These are phyloP conservation scores for Mus spicilegus DNA, from an alignment of 2,113 vertebrate species.

Conservation along the genomic window DNA sequence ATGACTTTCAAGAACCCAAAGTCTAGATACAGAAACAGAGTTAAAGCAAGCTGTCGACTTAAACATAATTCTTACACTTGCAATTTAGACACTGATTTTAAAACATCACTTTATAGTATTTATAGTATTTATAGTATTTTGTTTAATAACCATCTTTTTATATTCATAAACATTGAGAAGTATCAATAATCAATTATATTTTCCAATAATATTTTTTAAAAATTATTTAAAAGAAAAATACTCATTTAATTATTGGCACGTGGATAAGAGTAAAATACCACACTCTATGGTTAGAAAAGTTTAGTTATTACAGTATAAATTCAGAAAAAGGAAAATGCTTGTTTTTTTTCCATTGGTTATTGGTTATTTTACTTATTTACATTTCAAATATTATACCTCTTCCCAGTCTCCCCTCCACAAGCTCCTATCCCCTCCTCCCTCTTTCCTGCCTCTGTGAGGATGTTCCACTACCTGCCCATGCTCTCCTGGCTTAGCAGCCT, in stretches of 20 bases:
- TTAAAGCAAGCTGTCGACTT: neutral
- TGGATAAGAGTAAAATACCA: neutral
- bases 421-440: too few relatives aligned
- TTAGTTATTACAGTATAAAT: neutral
- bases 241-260: neutral
- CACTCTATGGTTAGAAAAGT: neutral
- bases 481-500: too few relatives aligned
- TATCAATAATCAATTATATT: neutral
- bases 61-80: neutral
- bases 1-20: neutral
- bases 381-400: too few relatives aligned
- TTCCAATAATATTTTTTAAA: neutral
- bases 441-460: too few relatives aligned
- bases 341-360: neutral
- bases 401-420: too few relatives aligned
- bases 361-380: too few relatives aligned
- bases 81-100: neutral
- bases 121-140: neutral
- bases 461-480: too few relatives aligned
- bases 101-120: neutral
- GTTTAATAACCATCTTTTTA: neutral
- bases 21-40: rapidly evolving
- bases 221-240: neutral
- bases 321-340: neutral
- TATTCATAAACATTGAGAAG: neutral